Evolutionary conservation across 1,140 invertebrate genomes (phyloP).

Genomic region (Pectinophora gossypiella): DNA sequence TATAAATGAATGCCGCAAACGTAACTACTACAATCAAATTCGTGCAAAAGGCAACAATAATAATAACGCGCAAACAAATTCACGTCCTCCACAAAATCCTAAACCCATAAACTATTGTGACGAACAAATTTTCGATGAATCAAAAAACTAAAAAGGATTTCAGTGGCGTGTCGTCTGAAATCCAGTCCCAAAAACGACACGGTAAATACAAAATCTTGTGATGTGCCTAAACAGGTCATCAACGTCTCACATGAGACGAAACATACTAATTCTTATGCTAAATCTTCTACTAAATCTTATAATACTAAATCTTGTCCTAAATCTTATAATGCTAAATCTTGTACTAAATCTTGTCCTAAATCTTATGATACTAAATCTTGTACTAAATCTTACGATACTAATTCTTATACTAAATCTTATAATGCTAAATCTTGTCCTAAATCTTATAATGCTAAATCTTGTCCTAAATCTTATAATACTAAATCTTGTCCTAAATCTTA

Average conservation of each 20-base stretch:
- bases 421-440: neutral
- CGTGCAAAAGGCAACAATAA: neutral
- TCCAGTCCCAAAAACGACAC: neutral
- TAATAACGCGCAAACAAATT: neutral
- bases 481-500: neutral
- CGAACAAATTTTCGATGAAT: no score
- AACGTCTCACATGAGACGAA: neutral
- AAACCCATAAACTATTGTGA: no score
- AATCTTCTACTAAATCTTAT: no score
- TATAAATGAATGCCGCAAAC: neutral
- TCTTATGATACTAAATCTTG: neutral
- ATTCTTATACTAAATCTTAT: neutral
- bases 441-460: neutral
- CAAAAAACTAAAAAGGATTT: no score
- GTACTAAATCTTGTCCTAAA: neutral
- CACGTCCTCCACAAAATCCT: no score
- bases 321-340: no score
- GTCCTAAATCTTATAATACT: no score
- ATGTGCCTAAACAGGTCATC: neutral
- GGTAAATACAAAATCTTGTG: neutral
- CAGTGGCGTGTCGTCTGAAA: no score
- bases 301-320: no score
- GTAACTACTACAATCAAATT: neutral
- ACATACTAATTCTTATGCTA: neutral
- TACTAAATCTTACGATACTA: neutral